phyloP scores from a whole-genome alignment of 2,888 invertebrate genomes.

The Agriopis leucophaearia region DNA sequence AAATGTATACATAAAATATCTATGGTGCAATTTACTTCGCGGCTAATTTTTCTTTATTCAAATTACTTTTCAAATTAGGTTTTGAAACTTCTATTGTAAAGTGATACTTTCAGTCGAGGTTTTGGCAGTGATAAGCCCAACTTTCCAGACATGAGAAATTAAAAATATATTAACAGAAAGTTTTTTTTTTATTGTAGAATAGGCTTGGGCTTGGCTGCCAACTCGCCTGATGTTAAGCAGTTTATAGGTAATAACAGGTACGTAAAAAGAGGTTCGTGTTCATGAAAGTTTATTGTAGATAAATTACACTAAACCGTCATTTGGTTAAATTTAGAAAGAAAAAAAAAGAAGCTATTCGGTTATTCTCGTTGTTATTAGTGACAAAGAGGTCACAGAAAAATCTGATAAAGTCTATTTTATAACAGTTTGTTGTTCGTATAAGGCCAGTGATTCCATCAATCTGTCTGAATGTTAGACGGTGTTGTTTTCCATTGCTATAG shows the following conservation, averaged over 20 bases:
- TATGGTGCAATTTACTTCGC: no score
- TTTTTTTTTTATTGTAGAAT: no score
- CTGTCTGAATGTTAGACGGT: constrained; percentile 65
- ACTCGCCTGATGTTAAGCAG: no score
- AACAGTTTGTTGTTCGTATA: constrained; percentile 70
- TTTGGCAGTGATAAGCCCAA: no score
- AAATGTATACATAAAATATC: no score
- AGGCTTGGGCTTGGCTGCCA: no score
- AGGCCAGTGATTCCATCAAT: constrained; percentile 70
- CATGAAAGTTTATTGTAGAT: not conserved
- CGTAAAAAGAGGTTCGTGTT: not conserved
- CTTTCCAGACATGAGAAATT: no score
- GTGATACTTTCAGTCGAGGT: no score
- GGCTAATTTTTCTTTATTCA: no score
- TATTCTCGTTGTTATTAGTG: constrained; percentile 57
- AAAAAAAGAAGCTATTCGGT: constrained; percentile 1
- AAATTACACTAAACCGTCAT: constrained; percentile 2
- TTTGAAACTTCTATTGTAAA: no score
- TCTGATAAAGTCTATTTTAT: constrained; percentile 75
- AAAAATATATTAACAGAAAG: no score
- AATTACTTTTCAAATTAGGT: no score
- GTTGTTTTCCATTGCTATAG: constrained; percentile 62
- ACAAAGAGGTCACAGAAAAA: constrained; percentile 52
- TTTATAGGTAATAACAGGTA: not conserved
- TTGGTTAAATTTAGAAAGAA: constrained; percentile 10